These are phyloP conservation scores for Bucco capensis DNA, from an alignment of 2,113 vertebrate species.

Conservation along the genomic window DNA sequence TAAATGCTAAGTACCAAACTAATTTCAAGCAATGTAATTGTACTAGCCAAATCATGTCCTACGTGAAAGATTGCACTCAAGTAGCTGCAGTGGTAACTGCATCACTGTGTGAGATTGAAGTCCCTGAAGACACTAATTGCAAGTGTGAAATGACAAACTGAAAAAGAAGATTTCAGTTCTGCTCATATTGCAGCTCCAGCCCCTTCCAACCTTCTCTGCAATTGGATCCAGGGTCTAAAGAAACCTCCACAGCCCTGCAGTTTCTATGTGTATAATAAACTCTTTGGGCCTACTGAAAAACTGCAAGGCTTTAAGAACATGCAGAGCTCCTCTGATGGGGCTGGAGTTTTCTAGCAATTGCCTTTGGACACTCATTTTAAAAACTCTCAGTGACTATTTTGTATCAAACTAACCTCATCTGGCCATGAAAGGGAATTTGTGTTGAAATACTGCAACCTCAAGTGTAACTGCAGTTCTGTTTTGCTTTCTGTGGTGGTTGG, in stretches of 20 bases:
- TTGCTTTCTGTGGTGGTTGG: not conserved
- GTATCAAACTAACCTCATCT: not conserved
- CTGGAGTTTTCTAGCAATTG: not conserved
- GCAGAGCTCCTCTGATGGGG: not conserved
- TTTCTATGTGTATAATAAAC: not conserved
- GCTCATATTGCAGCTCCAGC: not conserved
- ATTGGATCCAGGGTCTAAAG: not conserved
- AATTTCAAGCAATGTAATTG: constrained; percentile 46
- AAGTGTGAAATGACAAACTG: not conserved
- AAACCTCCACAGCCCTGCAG: not conserved
- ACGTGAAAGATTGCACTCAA: not conserved
- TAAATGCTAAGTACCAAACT: constrained; percentile 48
- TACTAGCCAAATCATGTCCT: constrained; percentile 23
- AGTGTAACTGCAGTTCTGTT: not conserved
- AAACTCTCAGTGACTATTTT: not conserved
- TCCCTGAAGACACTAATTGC: not conserved
- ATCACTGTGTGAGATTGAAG: not conserved
- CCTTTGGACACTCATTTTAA: not conserved
- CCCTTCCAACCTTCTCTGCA: not conserved
- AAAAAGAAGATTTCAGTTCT: not conserved
- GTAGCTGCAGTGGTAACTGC: not conserved
- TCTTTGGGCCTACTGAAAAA: not conserved
- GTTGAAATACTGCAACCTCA: not conserved
- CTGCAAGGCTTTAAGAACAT: not conserved
- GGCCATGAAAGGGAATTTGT: not conserved